Base-by-base conservation (phyloP, 2,888 invertebrate genomes). In the Trilocha varians region DNA sequence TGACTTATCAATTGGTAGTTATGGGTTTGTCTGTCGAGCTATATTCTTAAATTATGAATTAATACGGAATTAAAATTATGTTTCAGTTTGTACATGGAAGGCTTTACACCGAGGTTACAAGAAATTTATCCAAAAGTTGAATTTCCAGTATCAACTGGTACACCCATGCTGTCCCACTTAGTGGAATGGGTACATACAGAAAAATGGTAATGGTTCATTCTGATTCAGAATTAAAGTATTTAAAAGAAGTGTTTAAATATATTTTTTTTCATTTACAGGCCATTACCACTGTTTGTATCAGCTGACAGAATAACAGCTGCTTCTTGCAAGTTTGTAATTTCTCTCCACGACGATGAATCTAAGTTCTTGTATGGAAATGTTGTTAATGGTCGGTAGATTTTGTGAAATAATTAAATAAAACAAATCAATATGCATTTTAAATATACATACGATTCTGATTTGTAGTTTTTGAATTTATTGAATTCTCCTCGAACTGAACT, bases 51-150 rank as follows among this genome's bases (percentile, higher is more conserved):
- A n/a, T n/a, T n/a, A n/a, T n/a, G n/a, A n/a, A n/a, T n/a, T n/a
- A n/a, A n/a, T n/a, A n/a, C n/a, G n/a, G 18, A 18, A 18, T 6
- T 18, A 8, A 18, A 18, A n/a, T n/a, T n/a, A 0, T 9, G 9
- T 59, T 58, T 17, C 57, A 93, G 93, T 52, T 74, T 96, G 39
- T 96, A 91, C 66, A 88, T 90, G 57, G 86, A 87, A 46, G 97
- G 98, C 3, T 74, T 91, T 18, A 88, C 91, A 46, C 88, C 93
- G 1, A 87, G 91, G 50, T 68, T 95, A 1, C 79, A 91, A 6
- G 88, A 88, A 9, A 69, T 98, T 0, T 96, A 94, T 68, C 92
- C 94, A 0, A 72, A 85, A 43, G 78, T 95, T 0, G 65, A 89
- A 41, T 94, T 90, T 59, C 97, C 97, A 0, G n/a, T 11, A 16